phyloP scores from a whole-genome alignment of 2,113 vertebrate species.

The Sardina pilchardus region DNA sequence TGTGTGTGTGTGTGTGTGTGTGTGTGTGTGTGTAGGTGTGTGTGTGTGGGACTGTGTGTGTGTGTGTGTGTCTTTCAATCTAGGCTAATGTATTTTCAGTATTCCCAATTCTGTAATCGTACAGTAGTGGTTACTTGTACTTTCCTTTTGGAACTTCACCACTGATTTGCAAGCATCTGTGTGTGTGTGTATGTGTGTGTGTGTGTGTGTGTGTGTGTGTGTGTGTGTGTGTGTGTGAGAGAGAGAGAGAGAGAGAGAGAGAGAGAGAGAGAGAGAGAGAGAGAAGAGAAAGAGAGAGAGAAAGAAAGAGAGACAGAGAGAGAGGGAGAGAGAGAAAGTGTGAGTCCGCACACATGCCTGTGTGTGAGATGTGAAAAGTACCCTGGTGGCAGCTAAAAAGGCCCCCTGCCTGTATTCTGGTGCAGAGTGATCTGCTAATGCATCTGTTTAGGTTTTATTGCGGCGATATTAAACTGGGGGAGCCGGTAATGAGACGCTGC shows the following conservation, averaged over 20 bases:
- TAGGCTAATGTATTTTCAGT: neutral
- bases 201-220: conserved; percentile 16
- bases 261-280: neutral
- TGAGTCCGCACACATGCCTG: neutral
- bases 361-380: conserved; percentile 30
- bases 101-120: neutral
- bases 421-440: conserved; percentile 41
- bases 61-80: neutral
- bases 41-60: neutral
- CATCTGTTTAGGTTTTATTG: conserved; percentile 55
- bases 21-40: too few relatives aligned
- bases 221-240: neutral
- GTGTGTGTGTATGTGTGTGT: conserved; percentile 27
- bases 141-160: neutral
- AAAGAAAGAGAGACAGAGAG: neutral
- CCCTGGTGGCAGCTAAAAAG: conserved; percentile 42
- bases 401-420: conserved; percentile 22
- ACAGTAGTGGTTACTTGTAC: neutral
- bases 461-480: conserved; percentile 49
- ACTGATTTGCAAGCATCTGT: conserved; percentile 25
- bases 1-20: neutral
- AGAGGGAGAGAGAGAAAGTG: neutral
- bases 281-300: neutral
- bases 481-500: conserved; percentile 51
- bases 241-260: neutral